Evolutionary conservation across 2,888 invertebrate species (phyloP), one percentile per base, ranked within the genome.

Genomic region (Panopea generosa): DNA sequence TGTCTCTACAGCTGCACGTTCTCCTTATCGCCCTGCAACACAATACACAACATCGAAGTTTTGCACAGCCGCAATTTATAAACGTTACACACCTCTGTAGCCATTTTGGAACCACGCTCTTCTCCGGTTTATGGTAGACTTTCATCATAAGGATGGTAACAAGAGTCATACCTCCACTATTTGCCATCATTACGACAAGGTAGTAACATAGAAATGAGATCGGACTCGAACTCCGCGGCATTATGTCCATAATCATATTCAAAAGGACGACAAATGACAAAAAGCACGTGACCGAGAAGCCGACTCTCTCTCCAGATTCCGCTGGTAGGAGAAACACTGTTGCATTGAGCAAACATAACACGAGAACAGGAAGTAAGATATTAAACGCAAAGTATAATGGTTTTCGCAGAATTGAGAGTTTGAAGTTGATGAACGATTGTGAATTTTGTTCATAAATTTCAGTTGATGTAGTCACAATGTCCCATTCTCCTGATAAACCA

Each of bases 231-330:
- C 75, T 75, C 2, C 79, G 53, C 0, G 79, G 79, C 68, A 79
- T 71, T 24, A 79, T 79, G 43, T 79, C 79, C 79, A 79, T 79
- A 16, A 79, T 79, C 79, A 79, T 79, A 40, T 79, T 79, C 47
- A 79, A 33, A 18, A 79, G 53, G 0, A 79, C 79, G 52, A 72
- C 68, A 33, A 79, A 79, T 3, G 79, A 61, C 26, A 79, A 53
- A 43, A 79, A 79, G 33, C 79, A 79, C 2, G 79, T 79, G n/a
- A 79, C 79, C 2, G 79, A 79, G 65, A 79, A 79, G 9, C 79
- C 79, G n/a, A 79, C 79, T 11, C 79, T 29, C 43, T 79, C 79
- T 4, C 79, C 79, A 0, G 79, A 79, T 40, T 79, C 79, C 1
- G 75, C 79, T 16, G 79, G 79, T 9, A 79, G 24, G n/a, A 75